Evolutionary conservation across 2,888 invertebrate species (phyloP), one percentile per base, ranked within the genome.

Genomic region (Drosophila differens): DNA sequence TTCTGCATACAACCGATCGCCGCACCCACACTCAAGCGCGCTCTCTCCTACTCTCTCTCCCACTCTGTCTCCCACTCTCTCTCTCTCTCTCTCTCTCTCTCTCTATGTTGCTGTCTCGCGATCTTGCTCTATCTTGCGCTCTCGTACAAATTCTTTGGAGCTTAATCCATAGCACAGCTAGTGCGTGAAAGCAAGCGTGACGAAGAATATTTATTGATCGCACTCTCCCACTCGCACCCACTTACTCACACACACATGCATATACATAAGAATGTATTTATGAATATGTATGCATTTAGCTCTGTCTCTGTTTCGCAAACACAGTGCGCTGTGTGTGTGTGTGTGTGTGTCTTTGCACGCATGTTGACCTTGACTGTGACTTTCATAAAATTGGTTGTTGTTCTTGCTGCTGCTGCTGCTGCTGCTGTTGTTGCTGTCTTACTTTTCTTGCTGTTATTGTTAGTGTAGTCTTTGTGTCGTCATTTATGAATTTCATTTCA

Each of bases 331-430:
- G 44, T 33, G 37, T 51, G 53, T 55, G 53, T 25, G 57, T 55
- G 76, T 68, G 53, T 51, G 49, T 47, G 58, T 57, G 72, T 65
- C 75, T 86, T 80, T 79, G 76, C 83, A 90, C 83, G 83, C 88
- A 89, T 87, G 87, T 88, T 91, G 91, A 91, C 91, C 91, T 91
- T 91, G 91, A 91, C 91, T 91, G 80, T 91, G 91, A 91, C 91
- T 91, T 90, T 90, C 82, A 91, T 90, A 87, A 81, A 85, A 84
- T 85, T 85, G 79, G 80, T 76, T 73, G 81, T 73, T 71, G 77
- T 70, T 84, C 59, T 70, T 68, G 61, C 47, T 60, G 52, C 57
- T 61, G 63, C 12, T 52, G 63, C 12, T 52, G 44, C 4, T 73
- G 58, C 12, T 53, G 67, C 52, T 70, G 49, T 52, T 72, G 58